Percentiles rank a stretch among this genome's conserved stretches.
phyloP scores from a whole-genome alignment of 1,140 invertebrate species.

The Papilio polyxenes region DNA sequence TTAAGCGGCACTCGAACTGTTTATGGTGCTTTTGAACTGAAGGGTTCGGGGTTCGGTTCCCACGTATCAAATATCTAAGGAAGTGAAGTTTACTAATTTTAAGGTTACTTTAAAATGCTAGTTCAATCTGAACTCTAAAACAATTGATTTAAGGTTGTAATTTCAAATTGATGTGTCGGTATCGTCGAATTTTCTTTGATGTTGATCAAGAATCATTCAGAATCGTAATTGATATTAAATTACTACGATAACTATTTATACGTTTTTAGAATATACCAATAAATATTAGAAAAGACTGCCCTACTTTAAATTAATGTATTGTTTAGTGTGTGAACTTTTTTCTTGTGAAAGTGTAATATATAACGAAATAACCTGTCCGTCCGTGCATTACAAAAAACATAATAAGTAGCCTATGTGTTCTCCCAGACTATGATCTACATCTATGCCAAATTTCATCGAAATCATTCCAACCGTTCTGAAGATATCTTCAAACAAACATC shows the following conservation, averaged over 20 bases:
- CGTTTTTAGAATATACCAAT: slow-evolving; percentile 27
- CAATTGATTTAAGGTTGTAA: neutral
- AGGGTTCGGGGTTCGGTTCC: slow-evolving; percentile 54
- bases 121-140: slow-evolving; percentile 25
- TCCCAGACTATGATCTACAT: too few relatives aligned
- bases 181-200: neutral
- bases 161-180: neutral
- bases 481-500: too few relatives aligned
- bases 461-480: too few relatives aligned
- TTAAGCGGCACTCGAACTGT: slow-evolving; percentile 58
- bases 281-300: slow-evolving; percentile 3
- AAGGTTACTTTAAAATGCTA: neutral
- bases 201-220: slow-evolving; percentile 13
- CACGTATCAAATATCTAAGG: slow-evolving; percentile 59
- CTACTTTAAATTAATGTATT: slow-evolving; percentile 7
- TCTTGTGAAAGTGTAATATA: neutral
- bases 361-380: too few relatives aligned
- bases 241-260: slow-evolving; percentile 9
- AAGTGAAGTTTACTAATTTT: slow-evolving; percentile 16
- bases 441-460: too few relatives aligned
- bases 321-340: neutral
- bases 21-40: slow-evolving; percentile 55
- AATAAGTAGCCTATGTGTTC: too few relatives aligned
- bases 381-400: too few relatives aligned
- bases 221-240: slow-evolving; percentile 31